These are phyloP conservation scores for Cettia cetti DNA, from an alignment of 2,113 vertebrate genomes.

Conservation along the genomic window DNA sequence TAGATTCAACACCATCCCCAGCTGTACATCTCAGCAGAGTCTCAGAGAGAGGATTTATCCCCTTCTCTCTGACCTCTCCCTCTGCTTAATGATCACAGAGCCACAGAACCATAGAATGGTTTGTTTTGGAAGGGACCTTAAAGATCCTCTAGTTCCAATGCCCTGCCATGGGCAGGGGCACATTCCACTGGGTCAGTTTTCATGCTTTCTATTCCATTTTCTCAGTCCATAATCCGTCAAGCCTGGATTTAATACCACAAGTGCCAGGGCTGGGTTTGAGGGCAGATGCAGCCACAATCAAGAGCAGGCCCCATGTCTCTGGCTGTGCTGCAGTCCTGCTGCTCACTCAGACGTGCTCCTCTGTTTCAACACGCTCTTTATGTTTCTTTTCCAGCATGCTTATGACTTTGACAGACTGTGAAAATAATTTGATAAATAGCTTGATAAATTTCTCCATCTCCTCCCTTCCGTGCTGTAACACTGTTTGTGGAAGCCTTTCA, in stretches of 20 bases:
- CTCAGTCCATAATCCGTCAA: not conserved
- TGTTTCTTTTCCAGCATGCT: not conserved
- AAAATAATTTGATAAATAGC: constrained; percentile 55
- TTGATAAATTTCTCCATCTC: constrained; percentile 53
- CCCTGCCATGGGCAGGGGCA: not conserved
- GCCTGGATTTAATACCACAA: not conserved
- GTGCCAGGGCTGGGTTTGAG: not conserved
- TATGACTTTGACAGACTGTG: constrained; percentile 30
- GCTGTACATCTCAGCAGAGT: not conserved
- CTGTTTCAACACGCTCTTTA: not conserved
- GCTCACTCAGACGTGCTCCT: not conserved
- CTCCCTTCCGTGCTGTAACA: not conserved
- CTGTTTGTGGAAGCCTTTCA: constrained; percentile 31
- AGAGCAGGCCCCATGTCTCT: not conserved
- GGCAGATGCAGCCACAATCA: not conserved
- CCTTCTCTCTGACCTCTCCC: not conserved
- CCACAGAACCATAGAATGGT: not conserved
- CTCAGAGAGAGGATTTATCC: not conserved
- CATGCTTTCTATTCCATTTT: not conserved
- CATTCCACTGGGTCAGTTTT: not conserved
- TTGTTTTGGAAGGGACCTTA: not conserved
- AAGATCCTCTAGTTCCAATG: not conserved
- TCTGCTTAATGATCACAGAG: not conserved
- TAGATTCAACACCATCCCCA: not conserved
- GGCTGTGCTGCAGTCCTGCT: not conserved